Percentiles rank a stretch among this genome's conserved stretches.
Evolutionary conservation across 1,140 invertebrate species (phyloP).

Genomic region (Nymphalis io): DNA sequence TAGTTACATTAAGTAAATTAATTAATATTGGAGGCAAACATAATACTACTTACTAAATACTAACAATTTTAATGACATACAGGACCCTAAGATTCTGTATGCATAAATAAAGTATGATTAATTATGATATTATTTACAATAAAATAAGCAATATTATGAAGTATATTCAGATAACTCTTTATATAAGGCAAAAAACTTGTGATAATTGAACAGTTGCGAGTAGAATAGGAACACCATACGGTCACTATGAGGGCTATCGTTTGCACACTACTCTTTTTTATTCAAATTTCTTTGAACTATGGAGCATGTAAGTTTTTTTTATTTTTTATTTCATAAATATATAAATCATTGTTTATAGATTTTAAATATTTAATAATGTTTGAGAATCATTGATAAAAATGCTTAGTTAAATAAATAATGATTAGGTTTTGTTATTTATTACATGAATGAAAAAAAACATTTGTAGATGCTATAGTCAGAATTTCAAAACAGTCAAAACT

Average conservation of each 20-base stretch:
- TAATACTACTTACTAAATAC: no score
- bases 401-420: no score
- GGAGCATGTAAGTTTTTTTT: slow-evolving; percentile 15
- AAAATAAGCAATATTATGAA: background rate
- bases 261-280: slow-evolving; percentile 4
- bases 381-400: no score
- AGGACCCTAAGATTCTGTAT: background rate
- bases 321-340: background rate
- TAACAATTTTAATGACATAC: background rate
- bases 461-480: no score
- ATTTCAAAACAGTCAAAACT: no score
- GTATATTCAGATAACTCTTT: background rate
- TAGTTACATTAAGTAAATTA: no score
- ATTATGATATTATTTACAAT: slow-evolving; percentile 4
- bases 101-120: slow-evolving; percentile 1
- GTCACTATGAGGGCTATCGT: slow-evolving; percentile 2
- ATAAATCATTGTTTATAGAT: no score
- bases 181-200: background rate
- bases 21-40: no score
- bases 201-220: background rate
- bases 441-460: no score
- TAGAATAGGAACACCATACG: background rate
- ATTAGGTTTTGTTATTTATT: no score
- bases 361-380: no score
- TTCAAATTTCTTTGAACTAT: slow-evolving; percentile 10